These are phyloP conservation scores for Penaeus monodon DNA, from an alignment of 2,888 invertebrate genomes.

Conservation along the genomic window DNA sequence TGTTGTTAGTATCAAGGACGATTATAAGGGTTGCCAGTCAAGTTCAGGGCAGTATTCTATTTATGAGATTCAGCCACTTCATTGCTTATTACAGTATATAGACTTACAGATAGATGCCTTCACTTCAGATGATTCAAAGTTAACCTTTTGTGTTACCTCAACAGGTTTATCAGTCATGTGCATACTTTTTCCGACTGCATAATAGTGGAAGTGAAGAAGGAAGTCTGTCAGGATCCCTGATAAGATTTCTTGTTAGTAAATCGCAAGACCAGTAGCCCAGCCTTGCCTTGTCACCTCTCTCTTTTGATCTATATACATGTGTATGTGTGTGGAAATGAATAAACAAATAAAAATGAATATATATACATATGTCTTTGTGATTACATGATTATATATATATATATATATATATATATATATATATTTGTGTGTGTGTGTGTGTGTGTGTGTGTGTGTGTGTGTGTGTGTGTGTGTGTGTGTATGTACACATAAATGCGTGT, in stretches of 20 bases:
- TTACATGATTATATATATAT: no score
- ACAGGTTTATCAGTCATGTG: not conserved
- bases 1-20: no score
- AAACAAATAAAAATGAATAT: no score
- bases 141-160: no score
- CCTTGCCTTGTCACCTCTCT: not conserved
- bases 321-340: no score
- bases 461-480: slow-evolving; percentile 11
- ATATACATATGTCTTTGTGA: no score
- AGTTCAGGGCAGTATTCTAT: no score
- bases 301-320: not conserved
- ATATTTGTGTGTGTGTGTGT: not conserved
- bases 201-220: not conserved
- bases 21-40: no score
- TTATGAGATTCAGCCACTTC: no score
- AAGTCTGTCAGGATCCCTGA: not conserved
- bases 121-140: no score
- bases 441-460: slow-evolving; percentile 7
- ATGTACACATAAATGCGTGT: not conserved
- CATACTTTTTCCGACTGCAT: not conserved
- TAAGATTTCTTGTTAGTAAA: no score
- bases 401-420: not conserved
- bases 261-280: no score
- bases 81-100: not conserved
- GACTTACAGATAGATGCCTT: not conserved